Percentiles rank a stretch among this genome's conserved stretches.
Evolutionary conservation across 2,113 vertebrate genomes (phyloP).

Genomic region (Aptenodytes patagonicus): DNA sequence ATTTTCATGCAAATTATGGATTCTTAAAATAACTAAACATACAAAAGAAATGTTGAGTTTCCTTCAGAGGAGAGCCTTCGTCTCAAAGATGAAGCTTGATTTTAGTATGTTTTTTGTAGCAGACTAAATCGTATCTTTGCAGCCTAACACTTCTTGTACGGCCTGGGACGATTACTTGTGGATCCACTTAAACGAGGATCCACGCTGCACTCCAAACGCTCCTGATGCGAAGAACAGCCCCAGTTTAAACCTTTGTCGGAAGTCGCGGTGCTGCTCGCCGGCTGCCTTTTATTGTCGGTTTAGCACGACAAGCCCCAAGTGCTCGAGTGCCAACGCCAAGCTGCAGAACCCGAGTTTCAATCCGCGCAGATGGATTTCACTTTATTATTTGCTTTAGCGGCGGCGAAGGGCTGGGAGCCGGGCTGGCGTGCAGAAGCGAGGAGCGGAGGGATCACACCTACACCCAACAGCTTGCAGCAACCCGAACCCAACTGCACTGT

Average conservation of each 20-base stretch:
- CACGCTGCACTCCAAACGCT: rapidly evolving
- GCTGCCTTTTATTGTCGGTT: not conserved
- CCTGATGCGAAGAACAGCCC: not conserved
- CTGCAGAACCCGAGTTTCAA: not conserved
- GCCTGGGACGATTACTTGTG: not conserved
- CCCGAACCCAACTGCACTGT: not conserved
- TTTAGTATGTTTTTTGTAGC: not conserved
- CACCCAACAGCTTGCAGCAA: not conserved
- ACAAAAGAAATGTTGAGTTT: not conserved
- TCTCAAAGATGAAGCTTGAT: not conserved
- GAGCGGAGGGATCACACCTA: not conserved
- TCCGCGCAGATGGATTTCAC: not conserved
- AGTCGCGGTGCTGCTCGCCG: rapidly evolving
- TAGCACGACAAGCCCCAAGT: not conserved
- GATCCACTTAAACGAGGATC: not conserved
- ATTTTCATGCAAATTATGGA: slow-evolving; percentile 46
- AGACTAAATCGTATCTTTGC: not conserved
- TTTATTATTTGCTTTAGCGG: not conserved
- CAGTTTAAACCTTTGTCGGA: rapidly evolving
- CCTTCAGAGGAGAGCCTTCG: not conserved
- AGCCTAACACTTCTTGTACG: not conserved
- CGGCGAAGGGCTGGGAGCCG: not conserved
- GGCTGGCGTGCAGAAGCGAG: not conserved
- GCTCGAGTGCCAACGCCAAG: not conserved
- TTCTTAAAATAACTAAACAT: slow-evolving; percentile 38